A percentile compares a stretch with the other conserved stretches of the same genome.
Conservation (phyloP, 2,113 vertebrate species). For the Ciconia maguari region DNA sequence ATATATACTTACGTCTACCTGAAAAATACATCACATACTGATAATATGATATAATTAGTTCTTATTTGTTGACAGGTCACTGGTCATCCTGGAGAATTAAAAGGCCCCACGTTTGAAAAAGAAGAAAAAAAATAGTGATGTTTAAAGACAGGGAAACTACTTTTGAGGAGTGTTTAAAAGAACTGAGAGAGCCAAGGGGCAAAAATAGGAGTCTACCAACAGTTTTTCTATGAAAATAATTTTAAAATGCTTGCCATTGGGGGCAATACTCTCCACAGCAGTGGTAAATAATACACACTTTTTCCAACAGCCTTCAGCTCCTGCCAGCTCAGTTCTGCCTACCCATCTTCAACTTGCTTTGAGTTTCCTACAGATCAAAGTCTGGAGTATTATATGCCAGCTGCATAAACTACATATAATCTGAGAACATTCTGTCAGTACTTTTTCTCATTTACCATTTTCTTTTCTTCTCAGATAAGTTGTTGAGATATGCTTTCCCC, state of each 20-base stretch:
- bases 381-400: background rate
- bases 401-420: background rate
- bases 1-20: background rate
- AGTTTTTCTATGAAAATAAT: background rate
- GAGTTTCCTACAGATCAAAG: background rate
- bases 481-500: background rate
- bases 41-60: background rate
- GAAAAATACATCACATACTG: background rate
- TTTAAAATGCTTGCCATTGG: background rate
- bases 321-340: background rate
- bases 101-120: background rate
- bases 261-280: background rate
- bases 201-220: background rate
- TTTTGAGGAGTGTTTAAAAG: background rate
- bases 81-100: background rate
- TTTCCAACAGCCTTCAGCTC: background rate
- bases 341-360: background rate
- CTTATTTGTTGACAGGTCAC: background rate
- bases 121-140: fast-evolving
- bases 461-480: background rate
- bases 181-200: background rate
- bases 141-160: background rate
- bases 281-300: background rate
- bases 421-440: background rate
- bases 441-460: background rate